Evolutionary conservation across 2,888 invertebrate genomes (phyloP), one percentile per base, ranked within the genome.

Genomic region (Lordiphosa fenestrarum): DNA sequence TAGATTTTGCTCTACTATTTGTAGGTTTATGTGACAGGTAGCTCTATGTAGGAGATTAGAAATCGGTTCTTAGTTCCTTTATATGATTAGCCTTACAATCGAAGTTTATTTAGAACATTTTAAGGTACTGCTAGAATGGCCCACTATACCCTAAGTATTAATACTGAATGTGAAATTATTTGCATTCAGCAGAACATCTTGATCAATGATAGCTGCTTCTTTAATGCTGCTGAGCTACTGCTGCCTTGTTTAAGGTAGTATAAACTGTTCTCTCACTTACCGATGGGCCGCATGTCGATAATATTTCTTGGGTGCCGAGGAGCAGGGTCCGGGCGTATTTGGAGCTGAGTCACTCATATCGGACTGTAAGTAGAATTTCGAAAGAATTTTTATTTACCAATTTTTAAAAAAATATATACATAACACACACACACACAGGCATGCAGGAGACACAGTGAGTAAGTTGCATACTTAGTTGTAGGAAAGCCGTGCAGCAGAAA

Each of bases 211-310:
- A 2, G 3, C 19, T 19, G 19, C 2, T 19, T 2, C 19, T 19
- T 19, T 19, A 3, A 3, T 3, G 19, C 40, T 2, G 19, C 40
- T 25, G 25, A 25, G 25, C 25, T 7, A 7, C 30, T 30, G 30
- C 30, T 30, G 30, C 7, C 30, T 30, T 2, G 10, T 15, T 39
- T 39, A 2, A 13, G 10, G 21, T 21, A n/a, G 21, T 21, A n/a
- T 21, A n/a, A 7, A 6, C n/a, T 4, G 48, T 15, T 15, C 19
- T 25, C 25, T 25, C 12, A 87, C 89, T 88, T 63, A 89, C 90
- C 90, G 87, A 64, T 90, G 89, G 23, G 88, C 87, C 21, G 90
- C 88, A 65, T 89, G 88, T 33, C 90, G 87, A 67, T 90, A 90
- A 69, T 90, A 90, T 66, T 90, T 90, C 63, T 87, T 88, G 6